Base-by-base conservation (phyloP, 2,113 vertebrate species). In the Motacilla tschutschensis region DNA sequence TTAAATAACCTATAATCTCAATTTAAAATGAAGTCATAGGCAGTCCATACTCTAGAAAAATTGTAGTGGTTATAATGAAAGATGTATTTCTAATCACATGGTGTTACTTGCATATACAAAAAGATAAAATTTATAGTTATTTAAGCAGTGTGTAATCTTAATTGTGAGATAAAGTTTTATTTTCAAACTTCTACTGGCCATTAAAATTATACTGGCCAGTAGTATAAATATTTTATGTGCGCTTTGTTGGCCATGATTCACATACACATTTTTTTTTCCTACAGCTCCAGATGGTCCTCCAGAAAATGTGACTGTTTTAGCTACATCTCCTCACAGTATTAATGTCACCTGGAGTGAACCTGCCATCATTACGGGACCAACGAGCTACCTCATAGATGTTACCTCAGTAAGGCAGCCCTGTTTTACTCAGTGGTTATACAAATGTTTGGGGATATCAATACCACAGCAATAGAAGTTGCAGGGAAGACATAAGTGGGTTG, bases 231-330 rank as follows among this genome's bases (percentile, higher is more conserved):
- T 62, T 80, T 89, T 60, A 87, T 80, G 28, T 57, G 53, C 48
- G 64, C 2, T 62, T 80, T 33, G 55, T 35, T 70, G 41, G 12
- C 65, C 21, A 11, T 63, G 53, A 73, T 64, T 81, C 46, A 75
- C 21, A 9, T 59, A 10, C 4, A 0, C 47, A 6, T 51, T 47
- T 82, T 82, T 84, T 82, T 91, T 90, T 91, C 78, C 89, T 51
- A 17, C 90, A 99, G 99, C 98, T 91, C 98, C 99, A 71, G 98
- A 99, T 58, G 95, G 95, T 58, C 98, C 99, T 84, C 98, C 98
- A 67, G 96, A 96, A 95, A 93, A 96, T 77, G 96, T 99, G 58
- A 95, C 90, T 18, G 98, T 98, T 60, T 90, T 96, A 66, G 94
- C 97, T 85, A 97, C 96, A 43, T 98, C 98, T 64, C 96, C 98